These are phyloP conservation scores for Pseudomyrmex concolor DNA, from an alignment of 1,140 invertebrate genomes.

Conservation along the genomic window DNA sequence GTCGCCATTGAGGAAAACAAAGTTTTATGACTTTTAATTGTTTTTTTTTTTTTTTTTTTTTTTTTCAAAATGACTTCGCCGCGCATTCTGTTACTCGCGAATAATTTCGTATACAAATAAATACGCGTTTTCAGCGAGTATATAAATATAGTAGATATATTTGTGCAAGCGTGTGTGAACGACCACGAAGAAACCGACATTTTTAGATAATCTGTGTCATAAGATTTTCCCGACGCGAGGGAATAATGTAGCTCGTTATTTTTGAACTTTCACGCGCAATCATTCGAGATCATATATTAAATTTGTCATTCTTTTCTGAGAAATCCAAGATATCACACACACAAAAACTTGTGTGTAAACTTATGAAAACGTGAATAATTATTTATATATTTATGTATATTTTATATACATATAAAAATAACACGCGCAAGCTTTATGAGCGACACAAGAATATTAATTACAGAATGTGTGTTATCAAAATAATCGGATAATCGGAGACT, in stretches of 20 bases:
- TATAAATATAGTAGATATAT: slow-evolving; percentile 22
- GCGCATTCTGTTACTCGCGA: too few relatives aligned
- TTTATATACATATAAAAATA: slow-evolving; percentile 42
- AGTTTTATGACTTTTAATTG: too few relatives aligned
- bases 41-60: too few relatives aligned
- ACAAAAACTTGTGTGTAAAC: neutral
- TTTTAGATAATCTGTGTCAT: slow-evolving; percentile 28
- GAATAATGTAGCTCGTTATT: slow-evolving; percentile 12
- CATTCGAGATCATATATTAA: neutral
- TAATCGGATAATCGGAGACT: slow-evolving; percentile 19
- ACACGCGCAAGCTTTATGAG: neutral
- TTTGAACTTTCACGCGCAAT: neutral
- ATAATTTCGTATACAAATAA: neutral
- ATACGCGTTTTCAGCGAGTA: neutral
- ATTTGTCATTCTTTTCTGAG: neutral
- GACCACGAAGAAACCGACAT: slow-evolving; percentile 1
- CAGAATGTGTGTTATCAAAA: slow-evolving; percentile 21
- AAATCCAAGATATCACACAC: too few relatives aligned
- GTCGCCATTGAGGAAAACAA: too few relatives aligned
- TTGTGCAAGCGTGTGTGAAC: neutral
- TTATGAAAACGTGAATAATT: neutral
- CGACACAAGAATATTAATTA: neutral
- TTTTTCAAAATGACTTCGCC: too few relatives aligned
- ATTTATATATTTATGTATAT: too few relatives aligned
- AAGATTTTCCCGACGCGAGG: neutral